Evolutionary conservation across 2,797 vertebrate species (phyloP).

Genomic region (Tadarida brasiliensis): DNA sequence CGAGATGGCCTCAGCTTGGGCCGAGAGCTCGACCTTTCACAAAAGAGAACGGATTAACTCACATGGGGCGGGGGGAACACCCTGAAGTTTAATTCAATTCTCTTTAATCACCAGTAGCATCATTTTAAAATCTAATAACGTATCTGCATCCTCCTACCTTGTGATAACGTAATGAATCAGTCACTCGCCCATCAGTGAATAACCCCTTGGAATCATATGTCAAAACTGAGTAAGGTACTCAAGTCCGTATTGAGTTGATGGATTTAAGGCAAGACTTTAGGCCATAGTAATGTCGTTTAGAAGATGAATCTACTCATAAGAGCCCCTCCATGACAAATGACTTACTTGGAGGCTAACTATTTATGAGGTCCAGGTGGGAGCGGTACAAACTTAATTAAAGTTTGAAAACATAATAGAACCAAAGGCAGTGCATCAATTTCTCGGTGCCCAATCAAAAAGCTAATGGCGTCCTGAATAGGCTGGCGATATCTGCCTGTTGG

Average conservation of each 20-base stretch:
- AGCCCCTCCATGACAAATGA: conserved; percentile 77
- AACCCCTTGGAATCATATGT: conserved; percentile 76
- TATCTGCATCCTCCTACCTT: conserved; percentile 57
- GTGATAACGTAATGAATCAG: conserved; percentile 83
- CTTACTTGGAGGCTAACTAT: conserved; percentile 81
- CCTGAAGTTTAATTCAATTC: conserved; percentile 66
- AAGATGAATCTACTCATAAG: conserved; percentile 85
- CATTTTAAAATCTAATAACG: conserved; percentile 74
- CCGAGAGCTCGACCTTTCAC: neutral
- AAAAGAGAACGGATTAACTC: conserved; percentile 60
- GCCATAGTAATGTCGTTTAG: conserved; percentile 84
- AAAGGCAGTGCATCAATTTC: conserved; percentile 83
- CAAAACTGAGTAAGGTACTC: conserved; percentile 78
- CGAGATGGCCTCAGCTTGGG: neutral
- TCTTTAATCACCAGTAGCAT: conserved; percentile 62
- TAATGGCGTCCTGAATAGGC: conserved; percentile 81
- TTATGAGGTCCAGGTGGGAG: conserved; percentile 82
- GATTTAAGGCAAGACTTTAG: conserved; percentile 85
- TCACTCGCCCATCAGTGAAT: conserved; percentile 80
- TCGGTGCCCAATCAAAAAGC: conserved; percentile 80
- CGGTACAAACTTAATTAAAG: conserved; percentile 85
- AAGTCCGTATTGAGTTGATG: conserved; percentile 76
- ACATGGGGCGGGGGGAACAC: neutral
- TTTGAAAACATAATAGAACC: conserved; percentile 83
- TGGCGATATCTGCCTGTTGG: conserved; percentile 75